A percentile compares a stretch with the other conserved stretches of the same genome.
Evolutionary conservation across 2,888 invertebrate species (phyloP).

Genomic region (Caenorhabditis sulstoni): DNA sequence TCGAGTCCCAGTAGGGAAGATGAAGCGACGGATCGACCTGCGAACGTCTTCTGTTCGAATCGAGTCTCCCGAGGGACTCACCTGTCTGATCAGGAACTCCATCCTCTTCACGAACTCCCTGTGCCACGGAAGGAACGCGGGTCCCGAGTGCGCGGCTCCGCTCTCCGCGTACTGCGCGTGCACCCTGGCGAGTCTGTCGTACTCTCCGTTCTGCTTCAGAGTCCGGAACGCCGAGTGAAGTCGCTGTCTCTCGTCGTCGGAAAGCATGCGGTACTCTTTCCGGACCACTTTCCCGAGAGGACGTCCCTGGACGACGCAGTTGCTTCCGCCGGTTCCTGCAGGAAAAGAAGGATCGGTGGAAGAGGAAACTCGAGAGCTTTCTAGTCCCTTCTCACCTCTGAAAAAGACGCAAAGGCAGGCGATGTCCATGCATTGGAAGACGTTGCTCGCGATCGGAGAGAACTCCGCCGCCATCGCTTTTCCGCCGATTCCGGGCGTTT

Average conservation of each 20-base stretch:
- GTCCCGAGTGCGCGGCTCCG: slow-evolving; percentile 70
- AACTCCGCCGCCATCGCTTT: slow-evolving; percentile 67
- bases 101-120: slow-evolving; percentile 68
- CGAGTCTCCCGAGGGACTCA: slow-evolving; percentile 12
- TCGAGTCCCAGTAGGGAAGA: slow-evolving; percentile 81
- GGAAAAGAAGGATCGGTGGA: neutral
- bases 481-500: slow-evolving; percentile 69
- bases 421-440: slow-evolving; percentile 67
- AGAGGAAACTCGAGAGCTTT: neutral
- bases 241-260: slow-evolving; percentile 65
- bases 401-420: slow-evolving; percentile 66
- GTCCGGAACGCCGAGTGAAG: slow-evolving; percentile 67
- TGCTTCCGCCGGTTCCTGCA: slow-evolving; percentile 58
- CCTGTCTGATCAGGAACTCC: slow-evolving; percentile 64
- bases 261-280: slow-evolving; percentile 71
- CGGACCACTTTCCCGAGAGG: slow-evolving; percentile 57
- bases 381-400: slow-evolving; percentile 39
- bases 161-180: slow-evolving; percentile 61
- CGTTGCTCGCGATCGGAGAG: slow-evolving; percentile 63
- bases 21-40: slow-evolving; percentile 78
- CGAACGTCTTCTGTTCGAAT: neutral
- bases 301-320: slow-evolving; percentile 61
- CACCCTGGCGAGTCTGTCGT: slow-evolving; percentile 59
- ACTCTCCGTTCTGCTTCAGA: slow-evolving; percentile 61
- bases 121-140: slow-evolving; percentile 67